Base-by-base conservation (phyloP, 2,113 vertebrate genomes). In the Gopherus flavomarginatus region DNA sequence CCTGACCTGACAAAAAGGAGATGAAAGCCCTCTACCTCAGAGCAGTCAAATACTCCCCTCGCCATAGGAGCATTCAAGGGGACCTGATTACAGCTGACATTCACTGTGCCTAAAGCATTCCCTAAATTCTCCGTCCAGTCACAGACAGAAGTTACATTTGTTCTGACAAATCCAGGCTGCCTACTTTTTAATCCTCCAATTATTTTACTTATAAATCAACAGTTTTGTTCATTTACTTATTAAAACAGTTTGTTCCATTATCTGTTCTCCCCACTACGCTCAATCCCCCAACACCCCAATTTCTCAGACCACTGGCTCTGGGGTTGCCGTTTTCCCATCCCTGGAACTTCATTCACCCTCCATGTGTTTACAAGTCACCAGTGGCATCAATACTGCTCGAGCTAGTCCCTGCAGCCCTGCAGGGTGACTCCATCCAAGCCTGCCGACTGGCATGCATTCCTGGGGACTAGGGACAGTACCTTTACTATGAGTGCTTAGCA, bases 121-220 rank as follows among this genome's bases (percentile, higher is more conserved):
- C 75, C 85, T 82, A 85, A 5, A 49, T 53, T 57, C 89, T 80
- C 42, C 21, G 5, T 90, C 82, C 38, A 85, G 8, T 17, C 3
- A 29, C 24, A 87, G 96, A 90, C 93, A 77, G 27, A 62, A 62
- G 57, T 69, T 88, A 83, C 44, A 79, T 31, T 11, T 62, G 85
- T 95, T 96, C 87, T 90, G 87, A 89, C 92, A 95, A 93, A 93
- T 72, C 90, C 89, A 89, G 86, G 53, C 87, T 89, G 83, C 92
- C 57, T 89, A 95, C 87, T 86, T 44, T 77, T 75, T 75, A 75
- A 81, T 86, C 88, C 89, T 82, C 65, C 81, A 47, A 6, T 89
- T 94, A 94, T 62, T 78, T 93, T 79, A 82, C 88, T 80, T 47
- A 54, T 62, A 89, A 83, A 94, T 21, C 47, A 81, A n/a, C 69